A percentile compares a stretch with the other conserved stretches of the same genome.
phyloP scores from a whole-genome alignment of 2,797 vertebrate genomes.

The Oreonectes daqikongensis region DNA sequence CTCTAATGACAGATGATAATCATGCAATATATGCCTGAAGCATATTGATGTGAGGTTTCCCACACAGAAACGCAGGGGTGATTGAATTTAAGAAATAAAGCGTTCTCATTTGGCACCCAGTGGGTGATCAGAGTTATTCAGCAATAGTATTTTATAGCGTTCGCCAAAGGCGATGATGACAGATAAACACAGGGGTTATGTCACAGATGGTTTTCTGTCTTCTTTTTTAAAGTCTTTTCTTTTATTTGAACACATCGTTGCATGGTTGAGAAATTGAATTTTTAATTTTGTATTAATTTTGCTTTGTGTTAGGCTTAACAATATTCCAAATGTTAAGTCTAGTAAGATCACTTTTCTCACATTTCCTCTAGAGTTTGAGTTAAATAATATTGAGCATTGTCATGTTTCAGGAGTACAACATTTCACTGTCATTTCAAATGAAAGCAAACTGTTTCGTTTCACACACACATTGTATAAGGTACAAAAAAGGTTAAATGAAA shows the following conservation, averaged over 20 bases:
- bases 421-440: not conserved
- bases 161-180: not conserved
- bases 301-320: not conserved
- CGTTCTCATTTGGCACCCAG: conserved; percentile 27
- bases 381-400: not conserved
- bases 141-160: conserved; percentile 25
- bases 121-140: conserved; percentile 24
- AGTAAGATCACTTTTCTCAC: not conserved
- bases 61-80: conserved; percentile 24
- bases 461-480: conserved; percentile 11
- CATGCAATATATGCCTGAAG: conserved; percentile 40
- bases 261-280: not conserved
- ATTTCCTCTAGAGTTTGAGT: not conserved
- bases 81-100: conserved; percentile 37
- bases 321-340: not conserved
- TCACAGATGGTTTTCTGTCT: conserved; percentile 9
- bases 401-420: not conserved
- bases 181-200: conserved; percentile 8
- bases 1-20: conserved; percentile 39
- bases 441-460: not conserved
- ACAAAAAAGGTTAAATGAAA: conserved; percentile 58
- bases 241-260: not conserved
- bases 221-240: not conserved
- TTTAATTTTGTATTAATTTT: not conserved
- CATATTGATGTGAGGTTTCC: conserved; percentile 31